These are phyloP conservation scores for Haliclystus octoradiatus DNA, from an alignment of 30 jellyfish, hydroid and myxozoan species.

Conservation along the genomic window DNA sequence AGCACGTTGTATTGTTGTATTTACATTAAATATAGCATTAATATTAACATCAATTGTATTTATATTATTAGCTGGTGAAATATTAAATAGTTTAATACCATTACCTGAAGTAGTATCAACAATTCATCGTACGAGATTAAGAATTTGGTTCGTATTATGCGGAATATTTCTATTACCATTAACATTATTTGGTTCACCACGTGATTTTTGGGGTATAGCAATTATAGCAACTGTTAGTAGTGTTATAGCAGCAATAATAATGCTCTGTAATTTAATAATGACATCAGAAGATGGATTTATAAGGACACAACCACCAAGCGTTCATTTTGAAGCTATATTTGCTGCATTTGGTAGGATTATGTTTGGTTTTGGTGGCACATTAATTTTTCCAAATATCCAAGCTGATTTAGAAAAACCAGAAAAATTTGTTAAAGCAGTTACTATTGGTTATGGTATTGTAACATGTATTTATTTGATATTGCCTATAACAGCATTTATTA, in stretches of 20 bases:
- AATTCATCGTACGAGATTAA: constrained; percentile 45
- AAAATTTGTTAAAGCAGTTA: constrained; percentile 74
- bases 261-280: constrained; percentile 40
- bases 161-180: constrained; percentile 68
- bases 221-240: constrained; percentile 71
- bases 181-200: constrained; percentile 84
- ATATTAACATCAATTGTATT: constrained; percentile 67
- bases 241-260: constrained; percentile 47
- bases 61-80: constrained; percentile 80
- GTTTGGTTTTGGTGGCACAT: constrained; percentile 93
- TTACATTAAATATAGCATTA: constrained; percentile 35
- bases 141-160: constrained; percentile 66
- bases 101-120: constrained; percentile 21
- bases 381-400: constrained; percentile 89
- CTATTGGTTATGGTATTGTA: constrained; percentile 75
- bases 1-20: constrained; percentile 41
- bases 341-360: constrained; percentile 89
- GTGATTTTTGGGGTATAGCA: constrained; percentile 87
- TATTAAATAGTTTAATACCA: constrained; percentile 60
- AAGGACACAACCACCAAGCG: constrained; percentile 49
- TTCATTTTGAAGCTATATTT: constrained; percentile 41
- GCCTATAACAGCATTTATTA: constrained; percentile 60
- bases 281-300: constrained; percentile 41
- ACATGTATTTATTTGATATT: constrained; percentile 49
- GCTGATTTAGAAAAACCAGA: constrained; percentile 85